Base-by-base conservation (phyloP, 2,888 invertebrate species). In the Eupithecia dodoneata region DNA sequence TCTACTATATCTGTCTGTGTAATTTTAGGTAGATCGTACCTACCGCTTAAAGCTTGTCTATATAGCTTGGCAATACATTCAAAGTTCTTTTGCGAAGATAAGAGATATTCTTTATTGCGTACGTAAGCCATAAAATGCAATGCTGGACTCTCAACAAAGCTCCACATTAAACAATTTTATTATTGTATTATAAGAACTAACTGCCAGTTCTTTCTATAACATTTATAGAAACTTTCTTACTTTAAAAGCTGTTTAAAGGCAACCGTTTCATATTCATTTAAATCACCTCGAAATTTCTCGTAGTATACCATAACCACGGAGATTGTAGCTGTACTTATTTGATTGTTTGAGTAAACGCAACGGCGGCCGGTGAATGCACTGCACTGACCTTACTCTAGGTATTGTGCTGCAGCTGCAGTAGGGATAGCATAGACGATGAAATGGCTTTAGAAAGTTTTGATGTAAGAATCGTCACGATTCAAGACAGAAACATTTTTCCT, bases 291-390 rank as follows among this genome's bases (percentile, higher is more conserved):
- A 69, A 30, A 69, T 18, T 10, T 2, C 2, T 67, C 3, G 4
- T n/a, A n/a, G n/a, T 44, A 69, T 30, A 47, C 47, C 47, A 70
- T 30, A 70, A 47, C 45, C 45, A 12, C 12, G 47, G 75, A 72
- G 75, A 75, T 71, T 79, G 75, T 84, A 74, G 77, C 79, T 47
- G 47, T 47, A 70, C 6, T 30, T 45, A 18, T 70, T 70, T 70
- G 47, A 70, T 70, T 70, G 70, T 70, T 70, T 47, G 70, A 76
- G 74, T 80, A 82, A 85, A 93, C 91, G 86, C 88, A 91, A 92
- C 93, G 73, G 71, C 93, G 73, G 71, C 85, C 80, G 94, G 94
- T 94, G 94, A 94, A 94, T 87, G 94, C 88, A 93, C 94, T 91
- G 85, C 77, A 85, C 88, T 94, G 94, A 94, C 94, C 94, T 92